These are phyloP conservation scores for Apeira syringaria DNA, from an alignment of 2,888 invertebrate genomes.

Conservation along the genomic window DNA sequence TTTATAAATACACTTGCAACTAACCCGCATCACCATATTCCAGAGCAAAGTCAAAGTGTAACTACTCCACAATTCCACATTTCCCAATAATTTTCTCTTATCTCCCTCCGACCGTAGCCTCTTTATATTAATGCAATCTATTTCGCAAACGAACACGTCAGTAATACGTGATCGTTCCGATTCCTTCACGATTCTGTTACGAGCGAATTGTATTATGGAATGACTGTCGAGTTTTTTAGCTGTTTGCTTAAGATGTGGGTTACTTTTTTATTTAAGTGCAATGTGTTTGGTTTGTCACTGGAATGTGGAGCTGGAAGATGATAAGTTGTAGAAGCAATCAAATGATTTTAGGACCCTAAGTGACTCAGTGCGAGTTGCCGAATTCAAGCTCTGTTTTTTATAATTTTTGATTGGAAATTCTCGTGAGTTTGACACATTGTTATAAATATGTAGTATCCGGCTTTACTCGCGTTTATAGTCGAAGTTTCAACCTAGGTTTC, in stretches of 20 bases:
- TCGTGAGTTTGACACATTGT: too few relatives aligned
- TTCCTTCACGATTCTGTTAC: slow-evolving; percentile 6
- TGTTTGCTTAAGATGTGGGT: not conserved
- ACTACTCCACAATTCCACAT: slow-evolving; percentile 8
- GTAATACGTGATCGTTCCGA: slow-evolving; percentile 7
- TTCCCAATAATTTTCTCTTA: slow-evolving; percentile 10
- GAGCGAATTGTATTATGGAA: slow-evolving; percentile 6
- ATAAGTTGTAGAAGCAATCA: too few relatives aligned
- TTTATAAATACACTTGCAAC: too few relatives aligned
- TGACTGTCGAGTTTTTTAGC: slow-evolving; percentile 4
- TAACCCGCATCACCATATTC: too few relatives aligned
- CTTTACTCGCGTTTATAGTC: too few relatives aligned
- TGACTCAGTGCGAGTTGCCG: too few relatives aligned
- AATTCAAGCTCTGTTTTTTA: too few relatives aligned
- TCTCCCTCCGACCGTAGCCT: slow-evolving; percentile 2
- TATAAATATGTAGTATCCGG: too few relatives aligned
- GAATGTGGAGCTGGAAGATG: too few relatives aligned
- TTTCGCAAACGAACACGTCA: slow-evolving; percentile 11
- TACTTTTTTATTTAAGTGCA: not conserved
- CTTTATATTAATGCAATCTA: slow-evolving; percentile 6
- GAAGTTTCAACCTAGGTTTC: too few relatives aligned
- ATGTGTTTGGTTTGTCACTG: not conserved
- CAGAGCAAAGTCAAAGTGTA: not conserved
- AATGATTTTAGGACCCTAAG: too few relatives aligned
- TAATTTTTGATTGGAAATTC: too few relatives aligned